phyloP scores from a whole-genome alignment of 53 echinoderm and acorn worm genomes.

The Hippasteria phrygiana region DNA sequence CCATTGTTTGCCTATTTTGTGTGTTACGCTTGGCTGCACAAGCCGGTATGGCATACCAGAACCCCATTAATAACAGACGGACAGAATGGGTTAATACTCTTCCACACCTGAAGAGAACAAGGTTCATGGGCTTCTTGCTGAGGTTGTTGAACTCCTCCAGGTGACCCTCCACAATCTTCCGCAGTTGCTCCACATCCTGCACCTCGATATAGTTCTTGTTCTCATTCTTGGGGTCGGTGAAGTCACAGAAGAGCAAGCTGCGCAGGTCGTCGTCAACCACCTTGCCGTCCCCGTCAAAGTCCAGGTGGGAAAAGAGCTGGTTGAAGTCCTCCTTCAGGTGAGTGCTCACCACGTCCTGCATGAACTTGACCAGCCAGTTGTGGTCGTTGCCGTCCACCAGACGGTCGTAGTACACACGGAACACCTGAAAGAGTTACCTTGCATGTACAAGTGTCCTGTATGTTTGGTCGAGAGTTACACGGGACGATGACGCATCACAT shows the following conservation, averaged over 20 bases:
- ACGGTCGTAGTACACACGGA: constrained; percentile 98
- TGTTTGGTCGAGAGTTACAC: no score
- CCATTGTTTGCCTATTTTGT: no score
- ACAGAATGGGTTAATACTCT: background rate
- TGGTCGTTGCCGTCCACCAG: constrained; percentile 88
- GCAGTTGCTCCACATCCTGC: constrained; percentile 80
- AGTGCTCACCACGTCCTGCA: constrained; percentile 69
- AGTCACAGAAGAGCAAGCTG: constrained; percentile 96
- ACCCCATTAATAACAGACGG: no score
- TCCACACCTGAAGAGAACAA: constrained; percentile 96
- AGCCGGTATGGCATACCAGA: background rate
- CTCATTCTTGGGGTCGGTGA: constrained; percentile 97
- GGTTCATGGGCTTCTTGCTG: constrained; percentile 98
- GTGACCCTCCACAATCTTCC: constrained; percentile 89
- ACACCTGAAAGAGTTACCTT: constrained; percentile 80
- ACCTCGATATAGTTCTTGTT: constrained; percentile 99
- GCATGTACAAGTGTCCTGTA: no score
- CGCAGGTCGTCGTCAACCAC: constrained; percentile 96
- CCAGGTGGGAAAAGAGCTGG: constrained; percentile 86
- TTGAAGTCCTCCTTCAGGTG: constrained; percentile 93
- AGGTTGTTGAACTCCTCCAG: constrained; percentile 96
- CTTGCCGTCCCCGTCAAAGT: constrained; percentile 82
- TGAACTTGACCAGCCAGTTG: constrained; percentile 87
- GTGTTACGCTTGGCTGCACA: no score
- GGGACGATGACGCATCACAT: no score